Evolutionary conservation across 2,113 vertebrate genomes (phyloP).

Genomic region (Maccullochella peelii): DNA sequence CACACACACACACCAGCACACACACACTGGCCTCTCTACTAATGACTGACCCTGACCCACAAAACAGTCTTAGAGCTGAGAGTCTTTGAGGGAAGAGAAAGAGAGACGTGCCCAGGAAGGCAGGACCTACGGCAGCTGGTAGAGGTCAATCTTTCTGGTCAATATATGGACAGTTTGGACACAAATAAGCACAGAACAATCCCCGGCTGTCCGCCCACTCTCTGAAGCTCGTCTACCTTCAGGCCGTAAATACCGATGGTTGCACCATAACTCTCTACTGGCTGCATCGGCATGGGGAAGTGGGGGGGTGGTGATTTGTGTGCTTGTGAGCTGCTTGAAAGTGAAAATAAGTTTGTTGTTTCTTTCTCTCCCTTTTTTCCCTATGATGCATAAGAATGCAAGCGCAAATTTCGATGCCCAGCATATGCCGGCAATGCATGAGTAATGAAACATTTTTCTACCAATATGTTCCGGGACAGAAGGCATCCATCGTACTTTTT

Average conservation of each 20-base stretch:
- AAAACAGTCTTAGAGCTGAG: conserved; percentile 19
- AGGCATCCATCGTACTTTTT: too few species aligned
- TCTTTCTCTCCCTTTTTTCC: background rate
- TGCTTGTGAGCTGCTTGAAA: conserved; percentile 1
- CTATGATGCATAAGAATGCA: too few species aligned
- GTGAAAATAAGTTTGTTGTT: background rate
- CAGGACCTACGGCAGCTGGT: conserved; percentile 54
- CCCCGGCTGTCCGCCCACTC: conserved; percentile 52
- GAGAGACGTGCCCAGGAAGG: conserved; percentile 23
- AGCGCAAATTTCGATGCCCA: too few species aligned
- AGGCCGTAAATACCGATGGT: conserved; percentile 64
- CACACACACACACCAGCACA: conserved; percentile 30
- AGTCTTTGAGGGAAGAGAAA: conserved; percentile 22
- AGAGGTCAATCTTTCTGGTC: conserved; percentile 74
- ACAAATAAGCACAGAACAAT: conserved; percentile 73
- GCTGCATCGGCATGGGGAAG: conserved; percentile 26
- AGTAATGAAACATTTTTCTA: too few species aligned
- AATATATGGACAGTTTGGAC: conserved; percentile 74
- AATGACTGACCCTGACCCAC: conserved; percentile 47
- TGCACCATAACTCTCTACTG: conserved; percentile 68
- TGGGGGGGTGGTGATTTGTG: background rate
- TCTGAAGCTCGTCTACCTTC: conserved; percentile 63
- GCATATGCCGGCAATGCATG: too few species aligned
- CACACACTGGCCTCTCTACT: conserved; percentile 11
- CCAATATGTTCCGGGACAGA: too few species aligned